These are phyloP conservation scores for Octopus sinensis DNA, from an alignment of 1,140 invertebrate genomes.

Conservation along the genomic window DNA sequence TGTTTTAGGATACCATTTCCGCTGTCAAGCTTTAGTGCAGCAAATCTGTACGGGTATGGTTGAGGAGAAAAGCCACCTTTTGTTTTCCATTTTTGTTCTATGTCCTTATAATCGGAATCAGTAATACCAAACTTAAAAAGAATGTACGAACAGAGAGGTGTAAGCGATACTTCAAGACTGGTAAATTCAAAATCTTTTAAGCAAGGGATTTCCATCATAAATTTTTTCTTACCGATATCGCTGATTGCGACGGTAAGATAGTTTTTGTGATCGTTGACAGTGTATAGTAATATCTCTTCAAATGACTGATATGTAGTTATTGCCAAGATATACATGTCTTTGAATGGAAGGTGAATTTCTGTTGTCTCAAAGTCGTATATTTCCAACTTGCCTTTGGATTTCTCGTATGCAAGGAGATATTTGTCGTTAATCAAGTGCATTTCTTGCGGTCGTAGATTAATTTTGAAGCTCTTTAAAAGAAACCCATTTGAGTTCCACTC, in stretches of 20 bases:
- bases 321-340: neutral
- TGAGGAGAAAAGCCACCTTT: constrained; percentile 30
- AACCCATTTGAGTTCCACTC: neutral
- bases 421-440: neutral
- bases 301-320: neutral
- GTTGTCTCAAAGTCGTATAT: neutral
- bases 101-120: constrained; percentile 33
- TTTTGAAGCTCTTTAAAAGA: neutral
- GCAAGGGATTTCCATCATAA: constrained; percentile 29
- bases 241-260: constrained; percentile 26
- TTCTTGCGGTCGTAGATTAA: neutral
- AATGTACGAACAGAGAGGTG: constrained; percentile 33
- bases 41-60: constrained; percentile 33
- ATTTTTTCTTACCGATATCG: constrained; percentile 25
- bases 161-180: constrained; percentile 30
- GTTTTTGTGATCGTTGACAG: constrained; percentile 12
- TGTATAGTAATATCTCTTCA: neutral
- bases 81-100: constrained; percentile 38
- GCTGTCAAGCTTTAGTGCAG: constrained; percentile 37
- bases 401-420: neutral
- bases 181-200: constrained; percentile 30
- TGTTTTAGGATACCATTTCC: constrained; percentile 31
- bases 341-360: neutral
- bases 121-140: constrained; percentile 28
- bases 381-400: neutral